These are phyloP conservation scores for Drosophila chauvacae DNA, from an alignment of 1,140 invertebrate species.

Conservation along the genomic window DNA sequence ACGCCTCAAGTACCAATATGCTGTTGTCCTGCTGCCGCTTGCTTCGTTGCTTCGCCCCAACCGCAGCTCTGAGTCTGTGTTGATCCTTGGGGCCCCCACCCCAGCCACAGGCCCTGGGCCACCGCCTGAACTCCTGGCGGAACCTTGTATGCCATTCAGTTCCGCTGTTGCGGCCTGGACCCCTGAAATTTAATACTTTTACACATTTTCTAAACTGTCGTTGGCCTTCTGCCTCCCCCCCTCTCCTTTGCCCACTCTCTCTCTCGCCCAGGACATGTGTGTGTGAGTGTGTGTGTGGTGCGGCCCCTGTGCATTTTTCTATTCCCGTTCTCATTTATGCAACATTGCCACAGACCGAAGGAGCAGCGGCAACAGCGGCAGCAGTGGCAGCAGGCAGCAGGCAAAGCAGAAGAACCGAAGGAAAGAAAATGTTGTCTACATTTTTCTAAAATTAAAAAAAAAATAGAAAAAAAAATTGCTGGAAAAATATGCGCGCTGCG, in stretches of 20 bases:
- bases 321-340: conserved; percentile 62
- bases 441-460: conserved; percentile 66
- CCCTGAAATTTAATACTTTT: conserved; percentile 61
- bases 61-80: conserved; percentile 21
- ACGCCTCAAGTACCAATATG: conserved; percentile 26
- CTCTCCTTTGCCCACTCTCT: background rate
- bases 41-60: background rate
- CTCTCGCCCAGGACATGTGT: conserved; percentile 36
- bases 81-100: background rate
- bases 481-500: conserved; percentile 55
- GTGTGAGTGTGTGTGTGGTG: conserved; percentile 1
- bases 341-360: conserved; percentile 45
- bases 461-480: conserved; percentile 16
- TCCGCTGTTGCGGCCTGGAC: conserved; percentile 44
- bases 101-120: background rate
- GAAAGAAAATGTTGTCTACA: conserved; percentile 47
- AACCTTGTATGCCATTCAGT: conserved; percentile 22
- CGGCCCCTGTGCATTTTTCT: conserved; percentile 50
- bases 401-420: conserved; percentile 20
- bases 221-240: conserved; percentile 24
- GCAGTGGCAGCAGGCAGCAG: conserved; percentile 17
- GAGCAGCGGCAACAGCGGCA: conserved; percentile 24
- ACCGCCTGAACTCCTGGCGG: conserved; percentile 19
- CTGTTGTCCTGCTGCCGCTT: background rate
- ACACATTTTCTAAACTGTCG: conserved; percentile 63